Conservation (phyloP, 2,888 invertebrate species). For the Melipona bicolor region DNA sequence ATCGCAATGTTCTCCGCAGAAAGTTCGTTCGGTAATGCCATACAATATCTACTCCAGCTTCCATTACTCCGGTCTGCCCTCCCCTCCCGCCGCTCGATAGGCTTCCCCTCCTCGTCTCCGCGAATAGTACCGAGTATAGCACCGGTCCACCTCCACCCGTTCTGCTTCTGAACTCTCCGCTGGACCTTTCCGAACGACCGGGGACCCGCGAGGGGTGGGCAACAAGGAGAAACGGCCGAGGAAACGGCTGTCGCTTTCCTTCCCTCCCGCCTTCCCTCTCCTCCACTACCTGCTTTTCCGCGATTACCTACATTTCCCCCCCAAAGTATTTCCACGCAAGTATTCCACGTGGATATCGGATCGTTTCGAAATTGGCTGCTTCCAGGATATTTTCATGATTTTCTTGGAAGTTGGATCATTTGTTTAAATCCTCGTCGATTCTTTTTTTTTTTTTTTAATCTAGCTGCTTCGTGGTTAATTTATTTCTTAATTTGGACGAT, state of each 20-base stretch:
- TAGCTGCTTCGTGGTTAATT: too few relatives aligned
- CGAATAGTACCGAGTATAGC: conserved; percentile 50
- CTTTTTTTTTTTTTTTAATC: not conserved
- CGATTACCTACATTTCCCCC: not conserved
- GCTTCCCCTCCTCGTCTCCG: conserved; percentile 54
- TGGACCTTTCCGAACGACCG: conserved; percentile 62
- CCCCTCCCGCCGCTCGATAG: conserved; percentile 65
- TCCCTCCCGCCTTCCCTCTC: conserved; percentile 5
- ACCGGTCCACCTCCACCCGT: conserved; percentile 69
- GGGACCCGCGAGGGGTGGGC: conserved; percentile 18
- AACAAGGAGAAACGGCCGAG: conserved; percentile 20
- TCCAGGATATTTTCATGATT: not conserved
- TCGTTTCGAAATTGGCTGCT: not conserved
- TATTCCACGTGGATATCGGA: not conserved
- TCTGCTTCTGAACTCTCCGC: conserved; percentile 64
- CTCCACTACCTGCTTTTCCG: not conserved
- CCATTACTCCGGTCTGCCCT: conserved; percentile 80
- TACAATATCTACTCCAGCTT: conserved; percentile 83
- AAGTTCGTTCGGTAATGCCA: conserved; percentile 83
- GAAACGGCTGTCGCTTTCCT: conserved; percentile 17
- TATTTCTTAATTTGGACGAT: too few relatives aligned
- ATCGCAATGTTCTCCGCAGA: conserved; percentile 81
- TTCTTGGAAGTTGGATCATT: not conserved
- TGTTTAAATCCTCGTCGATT: not conserved
- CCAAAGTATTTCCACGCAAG: not conserved